Conservation (phyloP, 2,888 invertebrate species). For the Phania funesta region DNA sequence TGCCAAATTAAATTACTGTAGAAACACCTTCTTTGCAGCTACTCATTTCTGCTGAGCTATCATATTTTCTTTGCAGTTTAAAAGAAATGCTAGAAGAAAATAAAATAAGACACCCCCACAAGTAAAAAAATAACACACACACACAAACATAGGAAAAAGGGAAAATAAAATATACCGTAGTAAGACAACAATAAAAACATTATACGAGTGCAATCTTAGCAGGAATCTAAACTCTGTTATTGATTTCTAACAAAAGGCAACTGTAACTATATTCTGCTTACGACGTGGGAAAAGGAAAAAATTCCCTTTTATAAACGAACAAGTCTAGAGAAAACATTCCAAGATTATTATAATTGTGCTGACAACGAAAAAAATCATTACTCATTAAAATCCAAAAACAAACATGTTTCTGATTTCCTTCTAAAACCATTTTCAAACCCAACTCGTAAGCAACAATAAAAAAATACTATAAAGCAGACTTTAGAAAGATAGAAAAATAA, state of each 20-base stretch:
- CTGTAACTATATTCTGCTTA: neutral
- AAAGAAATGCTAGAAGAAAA: slow-evolving; percentile 4
- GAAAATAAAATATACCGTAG: neutral
- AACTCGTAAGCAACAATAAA: neutral
- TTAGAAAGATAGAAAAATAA: slow-evolving; percentile 38
- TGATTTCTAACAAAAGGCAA: neutral
- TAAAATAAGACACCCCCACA: slow-evolving; percentile 51
- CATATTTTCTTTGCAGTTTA: slow-evolving; percentile 6
- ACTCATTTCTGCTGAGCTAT: neutral
- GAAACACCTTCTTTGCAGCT: neutral
- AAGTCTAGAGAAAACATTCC: no score
- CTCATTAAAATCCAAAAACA: no score
- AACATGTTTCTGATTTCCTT: neutral
- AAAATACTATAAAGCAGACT: slow-evolving; percentile 6
- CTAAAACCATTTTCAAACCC: neutral
- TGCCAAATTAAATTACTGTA: neutral
- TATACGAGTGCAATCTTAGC: neutral
- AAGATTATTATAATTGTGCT: no score
- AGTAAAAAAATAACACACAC: neutral
- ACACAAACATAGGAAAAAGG: slow-evolving; percentile 2
- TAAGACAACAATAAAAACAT: neutral
- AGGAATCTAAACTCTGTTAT: neutral
- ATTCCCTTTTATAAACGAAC: no score
- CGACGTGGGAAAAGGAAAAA: no score
- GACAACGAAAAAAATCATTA: no score